Conservation (phyloP, 2,113 vertebrate species). For the Phalacrocorax pelagicus region DNA sequence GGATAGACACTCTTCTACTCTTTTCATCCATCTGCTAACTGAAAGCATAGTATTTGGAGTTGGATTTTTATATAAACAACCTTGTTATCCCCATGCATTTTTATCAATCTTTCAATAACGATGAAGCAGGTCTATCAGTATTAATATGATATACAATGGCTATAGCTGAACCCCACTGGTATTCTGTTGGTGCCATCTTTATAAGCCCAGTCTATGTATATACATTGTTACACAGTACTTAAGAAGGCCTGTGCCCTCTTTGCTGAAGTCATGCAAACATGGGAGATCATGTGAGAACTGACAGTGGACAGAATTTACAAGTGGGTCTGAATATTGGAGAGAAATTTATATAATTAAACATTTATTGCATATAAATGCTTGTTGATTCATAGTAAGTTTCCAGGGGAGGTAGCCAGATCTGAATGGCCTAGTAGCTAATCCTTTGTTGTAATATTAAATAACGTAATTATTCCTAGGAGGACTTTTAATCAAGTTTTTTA, state of each 20-base stretch:
- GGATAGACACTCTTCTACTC: background rate
- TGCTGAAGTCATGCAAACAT: background rate
- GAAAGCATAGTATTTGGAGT: background rate
- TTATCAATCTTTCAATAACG: background rate
- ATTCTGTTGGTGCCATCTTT: background rate
- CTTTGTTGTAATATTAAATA: background rate
- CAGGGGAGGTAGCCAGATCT: background rate
- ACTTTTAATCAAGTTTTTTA: background rate
- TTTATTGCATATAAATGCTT: background rate
- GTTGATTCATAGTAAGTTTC: background rate
- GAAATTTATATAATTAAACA: background rate
- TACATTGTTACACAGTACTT: background rate
- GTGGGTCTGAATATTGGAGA: background rate
- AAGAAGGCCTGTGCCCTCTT: background rate
- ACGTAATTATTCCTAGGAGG: background rate
- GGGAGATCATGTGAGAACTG: background rate
- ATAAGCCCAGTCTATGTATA: background rate
- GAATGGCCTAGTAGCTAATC: background rate
- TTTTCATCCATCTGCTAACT: background rate
- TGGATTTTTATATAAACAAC: background rate
- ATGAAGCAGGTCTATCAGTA: background rate
- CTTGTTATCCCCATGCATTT: background rate
- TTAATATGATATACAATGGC: background rate
- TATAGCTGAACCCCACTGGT: background rate
- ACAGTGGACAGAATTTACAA: background rate